Conservation (phyloP, 2,888 invertebrate genomes). For the Hofmannophila pseudospretella region DNA sequence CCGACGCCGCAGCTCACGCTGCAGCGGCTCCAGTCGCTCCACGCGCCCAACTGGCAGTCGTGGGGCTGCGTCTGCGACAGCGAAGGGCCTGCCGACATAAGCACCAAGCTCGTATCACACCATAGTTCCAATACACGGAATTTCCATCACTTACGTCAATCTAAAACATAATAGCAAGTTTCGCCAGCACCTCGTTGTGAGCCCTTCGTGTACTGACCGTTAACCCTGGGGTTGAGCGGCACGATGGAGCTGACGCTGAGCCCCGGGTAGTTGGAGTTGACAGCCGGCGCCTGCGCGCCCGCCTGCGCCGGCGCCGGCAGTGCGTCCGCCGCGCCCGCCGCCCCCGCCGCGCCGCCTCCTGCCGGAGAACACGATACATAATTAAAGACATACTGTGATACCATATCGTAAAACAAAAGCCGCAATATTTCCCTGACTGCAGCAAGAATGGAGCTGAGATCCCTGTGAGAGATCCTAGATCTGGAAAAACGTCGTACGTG, state of each 20-base stretch:
- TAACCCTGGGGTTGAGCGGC: conserved; percentile 33
- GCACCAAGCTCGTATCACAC: too few species aligned
- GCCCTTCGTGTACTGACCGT: conserved; percentile 31
- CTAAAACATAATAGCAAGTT: too few species aligned
- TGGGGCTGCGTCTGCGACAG: conserved; percentile 23
- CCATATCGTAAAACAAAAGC: too few species aligned
- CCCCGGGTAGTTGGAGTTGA: conserved; percentile 38
- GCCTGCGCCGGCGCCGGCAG: conserved; percentile 14
- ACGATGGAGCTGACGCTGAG: conserved; percentile 38
- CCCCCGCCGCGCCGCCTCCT: neutral
- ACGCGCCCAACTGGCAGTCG: conserved; percentile 85
- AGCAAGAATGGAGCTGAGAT: too few species aligned
- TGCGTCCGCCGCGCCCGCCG: conserved; percentile 15
- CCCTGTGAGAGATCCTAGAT: too few species aligned
- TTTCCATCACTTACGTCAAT: neutral
- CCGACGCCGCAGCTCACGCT: conserved; percentile 89
- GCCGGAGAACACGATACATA: too few species aligned
- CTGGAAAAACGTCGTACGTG: too few species aligned
- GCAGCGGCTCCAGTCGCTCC: conserved; percentile 92
- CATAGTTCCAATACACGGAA: too few species aligned
- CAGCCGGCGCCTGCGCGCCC: conserved; percentile 18
- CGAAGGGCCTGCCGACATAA: neutral
- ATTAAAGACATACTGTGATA: too few species aligned
- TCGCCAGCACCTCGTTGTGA: too few species aligned
- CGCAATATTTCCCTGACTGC: too few species aligned